phyloP scores from a whole-genome alignment of 2,113 vertebrate genomes.

The Bostrychus sinensis region DNA sequence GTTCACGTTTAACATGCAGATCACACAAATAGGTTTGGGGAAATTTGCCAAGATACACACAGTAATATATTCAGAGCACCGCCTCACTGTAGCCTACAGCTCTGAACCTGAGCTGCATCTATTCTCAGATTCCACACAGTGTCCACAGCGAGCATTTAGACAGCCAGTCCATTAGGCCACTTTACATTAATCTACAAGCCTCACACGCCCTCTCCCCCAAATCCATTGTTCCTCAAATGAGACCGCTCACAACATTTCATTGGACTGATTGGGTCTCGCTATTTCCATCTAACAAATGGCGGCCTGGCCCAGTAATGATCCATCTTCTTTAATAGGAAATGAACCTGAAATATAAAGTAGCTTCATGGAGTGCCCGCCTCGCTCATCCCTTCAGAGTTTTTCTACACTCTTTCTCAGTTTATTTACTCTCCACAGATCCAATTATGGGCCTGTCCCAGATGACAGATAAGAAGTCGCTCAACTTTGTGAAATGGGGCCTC shows the following conservation, averaged over 20 bases:
- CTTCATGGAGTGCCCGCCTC: constrained; percentile 13
- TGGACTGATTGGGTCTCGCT: constrained; percentile 57
- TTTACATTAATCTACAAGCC: constrained; percentile 66
- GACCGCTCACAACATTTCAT: constrained; percentile 57
- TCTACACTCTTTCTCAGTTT: constrained; percentile 1
- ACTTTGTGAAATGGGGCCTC: background rate
- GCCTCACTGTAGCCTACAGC: constrained; percentile 43
- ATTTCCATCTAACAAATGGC: constrained; percentile 58
- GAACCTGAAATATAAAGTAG: constrained; percentile 56
- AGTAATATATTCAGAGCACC: constrained; percentile 57
- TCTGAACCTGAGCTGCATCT: constrained; percentile 35
- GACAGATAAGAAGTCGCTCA: constrained; percentile 15
- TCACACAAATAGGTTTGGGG: constrained; percentile 55
- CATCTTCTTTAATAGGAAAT: constrained; percentile 58
- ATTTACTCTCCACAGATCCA: constrained; percentile 9
- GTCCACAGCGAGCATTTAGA: constrained; percentile 50
- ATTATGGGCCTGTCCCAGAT: constrained; percentile 23
- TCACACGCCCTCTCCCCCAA: constrained; percentile 22
- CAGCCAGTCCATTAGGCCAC: constrained; percentile 64
- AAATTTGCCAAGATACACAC: constrained; percentile 54
- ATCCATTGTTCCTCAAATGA: constrained; percentile 57
- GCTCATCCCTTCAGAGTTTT: background rate
- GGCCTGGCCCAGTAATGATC: constrained; percentile 55
- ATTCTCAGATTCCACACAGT: constrained; percentile 56
- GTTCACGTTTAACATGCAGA: constrained; percentile 66